phyloP scores from a whole-genome alignment of 2,797 vertebrate species.

The Phoebastria nigripes region DNA sequence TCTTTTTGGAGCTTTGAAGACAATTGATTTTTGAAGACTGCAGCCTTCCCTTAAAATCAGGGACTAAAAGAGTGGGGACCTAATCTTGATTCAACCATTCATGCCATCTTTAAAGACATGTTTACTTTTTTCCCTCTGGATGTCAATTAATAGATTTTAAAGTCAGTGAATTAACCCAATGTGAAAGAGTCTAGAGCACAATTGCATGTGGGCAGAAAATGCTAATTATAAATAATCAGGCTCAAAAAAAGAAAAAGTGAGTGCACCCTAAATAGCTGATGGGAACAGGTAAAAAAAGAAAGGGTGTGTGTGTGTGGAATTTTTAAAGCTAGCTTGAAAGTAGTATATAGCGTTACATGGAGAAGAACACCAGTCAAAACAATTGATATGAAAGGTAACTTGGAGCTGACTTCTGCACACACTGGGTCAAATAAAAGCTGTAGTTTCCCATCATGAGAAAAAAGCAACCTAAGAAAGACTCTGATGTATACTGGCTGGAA shows the following conservation, averaged over 20 bases:
- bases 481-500: background rate
- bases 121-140: constrained; percentile 54
- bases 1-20: constrained; percentile 69
- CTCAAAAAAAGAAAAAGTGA: background rate
- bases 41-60: constrained; percentile 58
- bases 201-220: constrained; percentile 17
- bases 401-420: background rate
- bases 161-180: constrained; percentile 47
- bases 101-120: constrained; percentile 48
- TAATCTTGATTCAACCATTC: constrained; percentile 58
- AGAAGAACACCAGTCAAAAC: background rate
- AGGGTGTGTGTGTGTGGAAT: background rate
- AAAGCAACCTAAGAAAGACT: background rate
- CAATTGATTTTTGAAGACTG: constrained; percentile 67
- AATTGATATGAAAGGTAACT: background rate
- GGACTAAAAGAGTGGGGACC: constrained; percentile 45
- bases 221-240: constrained; percentile 63
- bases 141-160: constrained; percentile 64
- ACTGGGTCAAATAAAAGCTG: background rate
- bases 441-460: background rate
- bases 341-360: background rate
- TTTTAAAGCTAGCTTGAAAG: background rate
- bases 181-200: constrained; percentile 49
- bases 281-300: background rate
- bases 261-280: constrained; percentile 1